Evolutionary conservation across 2,113 vertebrate genomes (phyloP), one percentile per base, ranked within the genome.

Genomic region (Lepidothrix coronata): DNA sequence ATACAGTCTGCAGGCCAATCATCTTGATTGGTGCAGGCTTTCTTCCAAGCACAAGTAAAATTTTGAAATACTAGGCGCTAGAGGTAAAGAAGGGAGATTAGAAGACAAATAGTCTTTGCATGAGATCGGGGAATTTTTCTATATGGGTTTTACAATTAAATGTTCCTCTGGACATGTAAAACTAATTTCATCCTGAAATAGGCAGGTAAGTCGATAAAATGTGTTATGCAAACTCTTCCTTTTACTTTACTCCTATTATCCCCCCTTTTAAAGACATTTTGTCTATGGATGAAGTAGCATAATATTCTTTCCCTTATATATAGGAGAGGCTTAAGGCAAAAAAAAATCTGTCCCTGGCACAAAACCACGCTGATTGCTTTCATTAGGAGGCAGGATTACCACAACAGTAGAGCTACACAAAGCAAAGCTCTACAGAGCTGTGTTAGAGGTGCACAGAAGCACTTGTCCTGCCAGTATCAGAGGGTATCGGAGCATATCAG

Each of bases 91-190:
- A 89, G 28, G 12, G 16, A 81, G 43, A 33, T 84, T 85, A 75
- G 73, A 78, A 93, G 33, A 74, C 33, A 85, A 95, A 78, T 23
- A 80, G 12, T 55, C 31, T 86, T 84, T 71, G 28, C 43, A 62
- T 67, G 28, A 87, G 28, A 25, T 84, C 46, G 74, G 37, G 9
- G 14, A 54, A 18, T 55, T 80, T 43, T 90, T 95, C 59, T 0
- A 0, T 1, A 0, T 57, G 1, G 0, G 20, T 13, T 28, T 67
- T 62, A 22, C 74, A 75, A 85, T 81, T 31, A 74, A 87, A 74
- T 61, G 9, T 65, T 88, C 33, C 44, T 57, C 57, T 35, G 22
- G 44, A 76, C 16, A 48, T 35, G 16, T 8, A 58, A 35, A 41
- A 87, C 51, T 75, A 37, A 67, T 89, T 74, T 66, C 3, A 35